Base-by-base conservation (phyloP, 2,113 vertebrate genomes). In the Perca flavescens region DNA sequence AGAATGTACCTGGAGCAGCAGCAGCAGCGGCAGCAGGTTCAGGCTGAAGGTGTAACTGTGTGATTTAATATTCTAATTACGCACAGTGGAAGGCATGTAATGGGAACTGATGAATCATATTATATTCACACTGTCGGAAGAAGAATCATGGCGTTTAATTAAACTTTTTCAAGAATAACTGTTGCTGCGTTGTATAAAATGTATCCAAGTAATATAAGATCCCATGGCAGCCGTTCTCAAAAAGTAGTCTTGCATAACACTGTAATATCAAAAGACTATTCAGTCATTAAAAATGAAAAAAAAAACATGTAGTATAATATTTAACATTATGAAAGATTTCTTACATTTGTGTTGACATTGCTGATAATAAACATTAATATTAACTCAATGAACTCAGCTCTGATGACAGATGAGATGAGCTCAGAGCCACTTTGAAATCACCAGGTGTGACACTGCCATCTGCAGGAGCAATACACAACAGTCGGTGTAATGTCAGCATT, bases 381-480 rank as follows among this genome's bases (percentile, higher is more conserved):
- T 60, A 75, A 43, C 13, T 25, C 25, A 25, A 25, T 25, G 25
- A 36, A 50, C 46, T 67, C 47, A 76, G 46, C 25, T 56, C 21
- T 64, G 10, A 65, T 65, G 73, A 81, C 54, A 50, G 76, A 74
- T 64, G 57, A 79, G n/a, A 62, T 0, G 43, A 60, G 70, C 60
- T 63, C 28, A 49, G 50, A 66, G 74, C 19, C 70, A 31, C 63
- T 34, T 17, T 46, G 7, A 46, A 77, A 70, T 74, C 72, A 71
- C 40, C 1, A 86, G 83, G 87, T 80, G 88, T 36, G 67, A 92
- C 81, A 81, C 90, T 94, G 93, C 92, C 93, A 90, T 85, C 93
- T 91, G 64, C 74, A 89, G 93, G 91, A 80, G 46, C 5, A 14
- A 47, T 1, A 8, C 3, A 1, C 16, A 74, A 76, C 49, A 53